Base-by-base conservation (phyloP, 2,113 vertebrate species). In the Irena cyanogastra region DNA sequence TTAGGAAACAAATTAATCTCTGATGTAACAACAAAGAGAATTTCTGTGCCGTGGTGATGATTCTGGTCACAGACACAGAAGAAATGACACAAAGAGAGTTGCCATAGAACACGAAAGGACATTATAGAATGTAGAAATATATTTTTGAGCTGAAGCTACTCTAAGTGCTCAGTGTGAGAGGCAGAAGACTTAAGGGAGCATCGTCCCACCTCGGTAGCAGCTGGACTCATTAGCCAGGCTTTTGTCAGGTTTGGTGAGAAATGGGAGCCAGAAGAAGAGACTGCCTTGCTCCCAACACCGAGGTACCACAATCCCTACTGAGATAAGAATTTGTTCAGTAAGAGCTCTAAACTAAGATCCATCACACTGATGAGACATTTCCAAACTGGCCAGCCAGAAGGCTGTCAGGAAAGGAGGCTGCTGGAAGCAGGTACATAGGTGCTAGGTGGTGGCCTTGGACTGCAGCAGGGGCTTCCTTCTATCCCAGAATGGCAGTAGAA, bases 1-100 rank as follows among this genome's bases (percentile, higher is more conserved):
- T 94, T 61, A 83, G 66, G 84, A 89, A 93, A 83, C 13, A 94
- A 94, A 85, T 76, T 90, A 72, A 79, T 93, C 20, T 64, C 70
- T 65, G 22, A 53, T 33, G 30, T 53, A 85, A 52, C 0, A 6
- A 37, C 50, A 56, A 50, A 79, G 26, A 44, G 16, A 71, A 78
- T 60, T 69, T 45, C 31, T 57, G 13, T 39, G 13, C 30, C 39
- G 10, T 53, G 50, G 18, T 53, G 50, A 83, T 39, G 45, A 71
- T 66, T 84, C 66, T 83, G 31, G 59, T 72, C 60, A 37, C n/a
- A 71, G 28, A 18, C 35, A 47, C 23, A 64, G 41, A 91, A 78
- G 21, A 87, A 90, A 75, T 30, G 9, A 24, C 49, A 13, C 18
- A 74, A 69, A 31, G 35, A 65, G 6, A 30, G 27, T 52, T 84